Percentiles rank a stretch among this genome's conserved stretches.
phyloP scores from a whole-genome alignment of 2,797 vertebrate species.

The Micromesistius poutassou region DNA sequence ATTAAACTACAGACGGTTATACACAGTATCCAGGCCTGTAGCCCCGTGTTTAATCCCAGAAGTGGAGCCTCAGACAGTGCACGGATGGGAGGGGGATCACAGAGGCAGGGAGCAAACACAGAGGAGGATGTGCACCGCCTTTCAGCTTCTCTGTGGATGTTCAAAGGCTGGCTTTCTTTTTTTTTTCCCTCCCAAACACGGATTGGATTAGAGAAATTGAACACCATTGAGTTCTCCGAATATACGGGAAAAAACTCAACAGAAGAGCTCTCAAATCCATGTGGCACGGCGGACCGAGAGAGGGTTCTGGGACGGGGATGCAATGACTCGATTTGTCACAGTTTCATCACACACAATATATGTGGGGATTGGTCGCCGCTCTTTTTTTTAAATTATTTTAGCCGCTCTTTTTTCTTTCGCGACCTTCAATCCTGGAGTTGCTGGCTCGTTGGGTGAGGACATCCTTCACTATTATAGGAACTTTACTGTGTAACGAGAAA shows the following conservation, averaged over 20 bases:
- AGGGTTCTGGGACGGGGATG: conserved; percentile 43
- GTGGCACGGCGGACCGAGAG: conserved; percentile 44
- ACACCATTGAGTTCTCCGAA: conserved; percentile 62
- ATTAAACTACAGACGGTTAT: too few species aligned
- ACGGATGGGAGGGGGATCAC: conserved; percentile 10
- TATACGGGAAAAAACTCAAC: conserved; percentile 57
- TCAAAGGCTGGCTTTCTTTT: conserved; percentile 63
- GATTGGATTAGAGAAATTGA: conserved; percentile 71
- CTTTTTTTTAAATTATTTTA: conserved; percentile 26
- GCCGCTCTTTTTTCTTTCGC: not conserved
- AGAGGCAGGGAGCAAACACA: conserved; percentile 42
- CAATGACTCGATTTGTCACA: conserved; percentile 67
- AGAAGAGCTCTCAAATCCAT: conserved; percentile 58
- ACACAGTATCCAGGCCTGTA: too few species aligned
- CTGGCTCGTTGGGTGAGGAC: not conserved
- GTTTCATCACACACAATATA: conserved; percentile 63
- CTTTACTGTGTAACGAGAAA: not conserved
- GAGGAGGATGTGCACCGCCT: conserved; percentile 50
- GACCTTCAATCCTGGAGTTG: not conserved
- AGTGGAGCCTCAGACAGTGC: conserved; percentile 44
- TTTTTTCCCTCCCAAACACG: conserved; percentile 37
- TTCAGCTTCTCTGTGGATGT: conserved; percentile 57
- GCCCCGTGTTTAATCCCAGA: conserved; percentile 25
- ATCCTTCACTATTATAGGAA: not conserved
- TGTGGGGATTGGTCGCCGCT: conserved; percentile 47